Evolutionary conservation across 2,888 invertebrate species (phyloP).

Genomic region (Cerastoderma edule): DNA sequence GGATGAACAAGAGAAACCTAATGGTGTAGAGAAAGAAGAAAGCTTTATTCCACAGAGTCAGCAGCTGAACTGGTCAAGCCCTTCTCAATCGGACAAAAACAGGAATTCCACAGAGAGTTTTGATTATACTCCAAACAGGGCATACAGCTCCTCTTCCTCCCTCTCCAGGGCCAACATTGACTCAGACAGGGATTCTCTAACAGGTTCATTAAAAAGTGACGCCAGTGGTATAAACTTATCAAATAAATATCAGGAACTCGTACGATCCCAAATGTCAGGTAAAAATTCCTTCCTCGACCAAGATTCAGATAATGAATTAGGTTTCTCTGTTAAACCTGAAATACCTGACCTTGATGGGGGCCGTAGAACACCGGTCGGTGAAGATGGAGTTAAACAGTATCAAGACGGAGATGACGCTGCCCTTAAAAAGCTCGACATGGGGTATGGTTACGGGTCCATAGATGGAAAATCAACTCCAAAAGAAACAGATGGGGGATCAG

Average conservation of each 20-base stretch:
- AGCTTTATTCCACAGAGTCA: slow-evolving; percentile 38
- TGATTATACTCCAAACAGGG: slow-evolving; percentile 29
- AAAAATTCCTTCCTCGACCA: slow-evolving; percentile 43
- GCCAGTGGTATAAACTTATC: slow-evolving; percentile 56
- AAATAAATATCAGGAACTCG: slow-evolving; percentile 69
- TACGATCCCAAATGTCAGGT: slow-evolving; percentile 66
- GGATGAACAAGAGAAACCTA: slow-evolving; percentile 63
- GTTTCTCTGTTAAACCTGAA: slow-evolving; percentile 44
- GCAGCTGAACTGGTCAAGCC: background rate
- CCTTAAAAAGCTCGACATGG: slow-evolving; percentile 30
- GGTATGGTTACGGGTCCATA: slow-evolving; percentile 11
- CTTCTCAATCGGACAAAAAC: slow-evolving; percentile 14
- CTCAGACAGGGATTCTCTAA: slow-evolving; percentile 8
- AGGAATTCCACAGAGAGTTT: slow-evolving; percentile 24
- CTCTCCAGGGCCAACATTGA: slow-evolving; percentile 52
- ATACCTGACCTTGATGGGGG: slow-evolving; percentile 53
- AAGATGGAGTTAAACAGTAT: slow-evolving; percentile 67
- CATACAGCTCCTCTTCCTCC: slow-evolving; percentile 17
- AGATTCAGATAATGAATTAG: slow-evolving; percentile 32
- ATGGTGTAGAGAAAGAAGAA: slow-evolving; percentile 51
- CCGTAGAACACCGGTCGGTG: slow-evolving; percentile 71
- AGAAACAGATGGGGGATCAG: slow-evolving; percentile 54
- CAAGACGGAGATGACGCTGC: slow-evolving; percentile 58
- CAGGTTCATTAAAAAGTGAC: slow-evolving; percentile 10
- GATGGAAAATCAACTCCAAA: slow-evolving; percentile 16